Evolutionary conservation across 1,140 invertebrate species (phyloP).

Genomic region (Lepidurus arcticus): DNA sequence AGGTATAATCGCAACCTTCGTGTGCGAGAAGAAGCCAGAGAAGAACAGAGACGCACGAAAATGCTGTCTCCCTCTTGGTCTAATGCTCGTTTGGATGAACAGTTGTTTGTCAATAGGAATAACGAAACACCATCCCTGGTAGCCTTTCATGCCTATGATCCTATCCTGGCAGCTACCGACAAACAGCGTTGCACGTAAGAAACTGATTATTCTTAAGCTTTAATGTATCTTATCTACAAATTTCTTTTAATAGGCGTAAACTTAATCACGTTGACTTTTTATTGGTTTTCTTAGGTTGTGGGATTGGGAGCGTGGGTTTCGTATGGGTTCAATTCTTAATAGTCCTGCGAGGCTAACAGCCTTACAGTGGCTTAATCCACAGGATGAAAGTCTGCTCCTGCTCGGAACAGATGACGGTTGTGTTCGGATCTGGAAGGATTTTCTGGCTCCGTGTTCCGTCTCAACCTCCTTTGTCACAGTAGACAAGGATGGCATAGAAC

Average conservation of each 20-base stretch:
- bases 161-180: slow-evolving; percentile 76
- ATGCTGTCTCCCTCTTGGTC: slow-evolving; percentile 32
- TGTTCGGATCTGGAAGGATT: slow-evolving; percentile 59
- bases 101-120: slow-evolving; percentile 75
- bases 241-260: too few species aligned
- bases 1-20: slow-evolving; percentile 57
- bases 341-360: slow-evolving; percentile 61
- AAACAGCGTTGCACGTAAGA: slow-evolving; percentile 73
- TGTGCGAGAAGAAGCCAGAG: slow-evolving; percentile 54
- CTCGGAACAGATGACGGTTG: slow-evolving; percentile 69
- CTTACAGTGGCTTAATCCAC: slow-evolving; percentile 82
- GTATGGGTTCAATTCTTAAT: slow-evolving; percentile 43
- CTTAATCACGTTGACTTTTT: background rate
- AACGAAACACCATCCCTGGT: slow-evolving; percentile 67
- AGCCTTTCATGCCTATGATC: slow-evolving; percentile 82
- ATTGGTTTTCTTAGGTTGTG: slow-evolving; percentile 46
- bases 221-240: background rate
- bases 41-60: slow-evolving; percentile 55
- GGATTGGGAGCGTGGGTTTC: slow-evolving; percentile 48
- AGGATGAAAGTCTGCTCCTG: slow-evolving; percentile 68
- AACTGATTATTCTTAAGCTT: background rate
- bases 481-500: background rate
- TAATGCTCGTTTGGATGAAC: slow-evolving; percentile 61
- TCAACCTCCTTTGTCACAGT: slow-evolving; percentile 25
- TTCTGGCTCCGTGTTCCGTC: background rate